phyloP scores from a whole-genome alignment of 1,140 invertebrate species.

The Aphelenchoides besseyi region DNA sequence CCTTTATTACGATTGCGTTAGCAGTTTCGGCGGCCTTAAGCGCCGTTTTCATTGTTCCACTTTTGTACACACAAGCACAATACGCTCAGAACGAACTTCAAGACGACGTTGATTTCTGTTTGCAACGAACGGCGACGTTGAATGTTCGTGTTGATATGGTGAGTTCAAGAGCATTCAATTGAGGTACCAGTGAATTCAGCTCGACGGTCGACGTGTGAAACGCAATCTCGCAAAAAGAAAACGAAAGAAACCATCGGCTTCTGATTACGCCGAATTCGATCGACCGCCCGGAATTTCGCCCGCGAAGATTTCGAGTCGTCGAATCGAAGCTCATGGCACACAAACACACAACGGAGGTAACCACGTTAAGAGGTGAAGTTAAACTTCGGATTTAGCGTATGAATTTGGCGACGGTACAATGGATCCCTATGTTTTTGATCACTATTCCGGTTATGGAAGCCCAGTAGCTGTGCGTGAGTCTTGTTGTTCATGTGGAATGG shows the following conservation, averaged over 20 bases:
- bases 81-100: background rate
- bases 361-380: background rate
- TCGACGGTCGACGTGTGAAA: background rate
- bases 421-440: background rate
- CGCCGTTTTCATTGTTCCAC: background rate
- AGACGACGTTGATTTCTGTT: conserved; percentile 6
- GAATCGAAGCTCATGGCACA: background rate
- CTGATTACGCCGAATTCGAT: background rate
- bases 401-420: background rate
- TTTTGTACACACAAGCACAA: conserved; percentile 6
- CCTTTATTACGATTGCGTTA: background rate
- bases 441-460: background rate
- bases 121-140: conserved; percentile 12
- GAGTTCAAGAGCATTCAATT: background rate
- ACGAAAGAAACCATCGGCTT: background rate
- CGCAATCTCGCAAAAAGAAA: background rate
- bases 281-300: background rate
- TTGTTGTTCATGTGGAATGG: conserved; percentile 6
- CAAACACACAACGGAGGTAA: background rate
- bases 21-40: background rate
- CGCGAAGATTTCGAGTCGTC: background rate
- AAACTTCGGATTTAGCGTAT: background rate
- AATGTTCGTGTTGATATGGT: conserved; percentile 1
- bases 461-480: background rate
- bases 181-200: background rate